Base-by-base conservation (phyloP, 2,888 invertebrate genomes). In the Tinea trinotella region DNA sequence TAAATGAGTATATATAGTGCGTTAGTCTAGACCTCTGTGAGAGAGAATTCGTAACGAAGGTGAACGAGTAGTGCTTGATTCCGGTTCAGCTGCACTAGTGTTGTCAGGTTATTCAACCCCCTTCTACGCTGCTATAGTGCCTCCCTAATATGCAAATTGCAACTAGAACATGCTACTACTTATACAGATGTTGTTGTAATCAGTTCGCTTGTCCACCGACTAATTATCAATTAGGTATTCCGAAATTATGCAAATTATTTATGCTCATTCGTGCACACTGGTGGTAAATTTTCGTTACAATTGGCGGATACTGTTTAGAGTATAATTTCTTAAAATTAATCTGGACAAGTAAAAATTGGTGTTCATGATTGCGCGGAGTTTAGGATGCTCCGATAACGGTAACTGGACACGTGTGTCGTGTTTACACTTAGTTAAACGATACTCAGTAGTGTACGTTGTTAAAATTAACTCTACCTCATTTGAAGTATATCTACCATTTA, bases 371-470 rank as follows among this genome's bases (percentile, higher is more conserved):
- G 30, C 30, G 7, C 30, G n/a, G 9, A 30, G 30, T 30, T 30
- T 10, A 7, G n/a, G 30, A 30, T 30, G 30, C 30, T 30, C n/a
- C 7, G 30, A 40, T 40, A 40, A 40, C 40, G 15, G 15, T 40
- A 40, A 40, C 40, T 40, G 15, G n/a, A 30, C 30, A 30, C 30
- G 40, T 40, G 40, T 40, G 40, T 12, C 40, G 7, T 40, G 40
- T 68, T 68, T 67, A 61, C 69, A 62, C 63, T n/a, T n/a, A n/a
- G n/a, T n/a, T n/a, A n/a, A n/a, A 60, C 63, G 62, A 63, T 65
- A 64, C 64, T 64, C 65, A 70, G 71, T 71, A 66, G 67, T 70
- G 24, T 66, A 64, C 70, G 70, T 69, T 73, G 75, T 73, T 74
- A 71, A 74, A 71, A 70, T 74, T 71, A 71, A 67, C 71, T 68